Evolutionary conservation across 2,888 invertebrate species (phyloP), one percentile per base, ranked within the genome.

Genomic region (Caenorhabditis sp.): DNA sequence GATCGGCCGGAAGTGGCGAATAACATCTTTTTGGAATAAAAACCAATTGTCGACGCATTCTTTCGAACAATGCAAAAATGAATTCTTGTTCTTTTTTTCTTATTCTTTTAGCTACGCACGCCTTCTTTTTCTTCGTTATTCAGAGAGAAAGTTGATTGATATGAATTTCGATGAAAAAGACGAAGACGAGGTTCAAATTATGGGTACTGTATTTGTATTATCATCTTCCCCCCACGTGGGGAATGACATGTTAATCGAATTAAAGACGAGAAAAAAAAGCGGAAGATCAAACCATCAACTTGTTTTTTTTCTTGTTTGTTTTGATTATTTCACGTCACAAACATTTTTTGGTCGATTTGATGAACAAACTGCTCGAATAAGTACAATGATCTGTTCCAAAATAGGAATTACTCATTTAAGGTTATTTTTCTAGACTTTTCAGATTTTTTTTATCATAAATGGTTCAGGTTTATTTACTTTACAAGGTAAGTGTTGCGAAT

Each of bases 1-100:
- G 79, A 56, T 83, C 83, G 52, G 59, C 60, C 69, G 57, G 57
- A 2, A 58, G 21, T n/a, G 57, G 57, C 17, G 57, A 58, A 36
- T 58, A 58, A 20, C 25, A 36, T 36, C 36, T 25, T 26, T 26
- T 3, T 5, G 56, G 43, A 43, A 43, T 14, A 17, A 43, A 43
- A 43, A 43, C 43, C 43, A 43, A 14, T 14, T 5, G 5, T 12
- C 43, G 43, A 12, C 43, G 43, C 43, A 43, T 43, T 43, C 14
- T 43, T 43, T 17, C 43, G 3, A 43, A 17, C 12, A 43, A 43
- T 14, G 14, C 12, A 43, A 17, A 2, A 43, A 43, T 17, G 17
- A 43, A 43, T 43, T 43, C 43, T 43, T 43, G 10, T 36, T 36
- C 36, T 36, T 36, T 36, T 36, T 10, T 7, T 43, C 43, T 43